Conservation (phyloP, 2,797 vertebrate species). For the Taenioides sp. region DNA sequence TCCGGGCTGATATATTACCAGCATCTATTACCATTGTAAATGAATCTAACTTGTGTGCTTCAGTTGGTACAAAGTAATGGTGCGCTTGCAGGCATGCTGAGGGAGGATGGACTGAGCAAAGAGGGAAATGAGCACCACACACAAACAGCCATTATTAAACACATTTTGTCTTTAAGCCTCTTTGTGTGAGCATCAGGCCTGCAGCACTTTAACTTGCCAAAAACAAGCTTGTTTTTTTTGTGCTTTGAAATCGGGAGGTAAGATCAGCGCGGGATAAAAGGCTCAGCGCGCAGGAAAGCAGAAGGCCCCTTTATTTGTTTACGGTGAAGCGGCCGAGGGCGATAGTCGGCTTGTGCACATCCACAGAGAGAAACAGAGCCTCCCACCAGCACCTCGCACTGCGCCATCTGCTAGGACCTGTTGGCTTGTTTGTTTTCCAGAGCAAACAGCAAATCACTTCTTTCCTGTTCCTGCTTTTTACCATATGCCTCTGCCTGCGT, state of each 20-base stretch:
- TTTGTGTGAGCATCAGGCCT: slow-evolving; percentile 68
- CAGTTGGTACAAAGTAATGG: slow-evolving; percentile 63
- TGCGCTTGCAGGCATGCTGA: slow-evolving; percentile 60
- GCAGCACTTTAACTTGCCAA: slow-evolving; percentile 68
- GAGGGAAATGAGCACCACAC: slow-evolving; percentile 59
- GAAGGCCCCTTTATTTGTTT: slow-evolving; percentile 79
- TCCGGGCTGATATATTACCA: slow-evolving; percentile 58
- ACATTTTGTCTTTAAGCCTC: slow-evolving; percentile 67
- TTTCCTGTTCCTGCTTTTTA: slow-evolving; percentile 94
- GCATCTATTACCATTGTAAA: slow-evolving; percentile 70
- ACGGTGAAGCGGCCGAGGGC: slow-evolving; percentile 74
- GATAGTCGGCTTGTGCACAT: slow-evolving; percentile 73
- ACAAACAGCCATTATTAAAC: slow-evolving; percentile 71
- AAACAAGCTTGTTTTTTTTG: slow-evolving; percentile 57
- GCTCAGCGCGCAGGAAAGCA: slow-evolving; percentile 71
- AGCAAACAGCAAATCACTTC: slow-evolving; percentile 98
- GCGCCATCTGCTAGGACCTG: slow-evolving; percentile 98
- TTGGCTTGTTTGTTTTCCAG: slow-evolving; percentile 99
- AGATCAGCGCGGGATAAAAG: slow-evolving; percentile 72
- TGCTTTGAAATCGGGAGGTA: slow-evolving; percentile 71
- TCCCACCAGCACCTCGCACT: slow-evolving; percentile 84
- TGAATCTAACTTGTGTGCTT: slow-evolving; percentile 61
- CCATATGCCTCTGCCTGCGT: slow-evolving; percentile 95
- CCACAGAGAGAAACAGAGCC: slow-evolving; percentile 64
- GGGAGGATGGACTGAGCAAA: slow-evolving; percentile 49